Evolutionary conservation across 1,140 invertebrate genomes (phyloP).

Genomic region (Ceratina calcarata): DNA sequence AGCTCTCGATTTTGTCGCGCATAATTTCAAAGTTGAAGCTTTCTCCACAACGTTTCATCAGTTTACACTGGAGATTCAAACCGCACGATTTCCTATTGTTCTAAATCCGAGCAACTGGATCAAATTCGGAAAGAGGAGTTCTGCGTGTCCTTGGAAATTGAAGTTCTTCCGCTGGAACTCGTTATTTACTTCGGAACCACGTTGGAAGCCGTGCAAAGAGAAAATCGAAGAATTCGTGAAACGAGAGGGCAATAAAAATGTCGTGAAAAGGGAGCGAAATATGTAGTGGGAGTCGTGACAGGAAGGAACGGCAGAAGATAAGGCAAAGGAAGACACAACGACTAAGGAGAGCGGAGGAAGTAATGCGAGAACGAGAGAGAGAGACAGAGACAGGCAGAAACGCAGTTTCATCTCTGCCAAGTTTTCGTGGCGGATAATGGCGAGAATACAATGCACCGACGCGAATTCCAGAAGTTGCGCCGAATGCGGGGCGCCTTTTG

Average conservation of each 20-base stretch:
- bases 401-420: constrained; percentile 52
- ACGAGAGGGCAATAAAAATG: not conserved
- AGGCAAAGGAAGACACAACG: not conserved
- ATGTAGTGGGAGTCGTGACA: not conserved
- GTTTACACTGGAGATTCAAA: too few relatives aligned
- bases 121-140: not conserved
- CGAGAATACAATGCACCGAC: constrained; percentile 56
- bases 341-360: too few relatives aligned
- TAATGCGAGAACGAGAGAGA: not conserved
- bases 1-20: not conserved
- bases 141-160: constrained; percentile 7
- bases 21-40: not conserved
- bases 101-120: not conserved
- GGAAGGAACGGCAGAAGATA: not conserved
- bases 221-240: not conserved
- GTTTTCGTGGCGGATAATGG: constrained; percentile 59
- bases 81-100: not conserved
- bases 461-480: constrained; percentile 63
- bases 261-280: constrained; percentile 3
- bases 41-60: too few relatives aligned
- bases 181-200: constrained; percentile 26
- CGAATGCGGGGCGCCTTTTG: constrained; percentile 61
- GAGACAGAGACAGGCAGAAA: not conserved
- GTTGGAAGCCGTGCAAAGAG: constrained; percentile 5
- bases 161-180: constrained; percentile 9